Conservation (phyloP, 2,797 vertebrate species). For the Paguma larvata region DNA sequence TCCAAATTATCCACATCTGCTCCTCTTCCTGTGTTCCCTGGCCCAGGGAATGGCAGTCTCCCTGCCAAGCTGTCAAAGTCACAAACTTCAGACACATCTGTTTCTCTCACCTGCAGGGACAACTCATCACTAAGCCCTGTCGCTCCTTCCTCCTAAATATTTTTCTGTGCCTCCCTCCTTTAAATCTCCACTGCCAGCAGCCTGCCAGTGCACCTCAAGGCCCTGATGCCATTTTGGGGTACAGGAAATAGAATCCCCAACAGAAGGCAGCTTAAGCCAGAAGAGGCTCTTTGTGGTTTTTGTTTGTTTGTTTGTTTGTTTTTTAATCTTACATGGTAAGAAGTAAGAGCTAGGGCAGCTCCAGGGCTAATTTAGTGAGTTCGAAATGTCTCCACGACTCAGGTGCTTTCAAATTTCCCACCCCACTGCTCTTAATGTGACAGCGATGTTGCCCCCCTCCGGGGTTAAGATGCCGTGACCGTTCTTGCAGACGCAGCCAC, state of each 20-base stretch:
- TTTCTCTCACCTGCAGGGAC: background rate
- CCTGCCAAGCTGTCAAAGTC: background rate
- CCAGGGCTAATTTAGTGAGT: background rate
- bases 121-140: background rate
- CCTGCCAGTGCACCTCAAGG: background rate
- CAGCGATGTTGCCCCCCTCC: too few species aligned
- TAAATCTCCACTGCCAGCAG: background rate
- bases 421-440: too few species aligned
- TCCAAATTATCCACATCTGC: background rate
- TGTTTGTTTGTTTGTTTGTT: slow-evolving; percentile 24
- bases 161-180: background rate
- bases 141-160: background rate
- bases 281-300: background rate
- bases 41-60: background rate
- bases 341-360: background rate
- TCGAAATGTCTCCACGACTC: background rate
- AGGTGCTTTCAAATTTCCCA: background rate
- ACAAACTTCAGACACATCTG: background rate
- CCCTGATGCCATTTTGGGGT: background rate
- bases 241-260: background rate
- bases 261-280: background rate
- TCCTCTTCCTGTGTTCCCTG: background rate
- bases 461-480: background rate
- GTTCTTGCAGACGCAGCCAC: background rate
- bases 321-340: background rate